Base-by-base conservation (phyloP, 2,113 vertebrate species). In the Hyaena hyaena region DNA sequence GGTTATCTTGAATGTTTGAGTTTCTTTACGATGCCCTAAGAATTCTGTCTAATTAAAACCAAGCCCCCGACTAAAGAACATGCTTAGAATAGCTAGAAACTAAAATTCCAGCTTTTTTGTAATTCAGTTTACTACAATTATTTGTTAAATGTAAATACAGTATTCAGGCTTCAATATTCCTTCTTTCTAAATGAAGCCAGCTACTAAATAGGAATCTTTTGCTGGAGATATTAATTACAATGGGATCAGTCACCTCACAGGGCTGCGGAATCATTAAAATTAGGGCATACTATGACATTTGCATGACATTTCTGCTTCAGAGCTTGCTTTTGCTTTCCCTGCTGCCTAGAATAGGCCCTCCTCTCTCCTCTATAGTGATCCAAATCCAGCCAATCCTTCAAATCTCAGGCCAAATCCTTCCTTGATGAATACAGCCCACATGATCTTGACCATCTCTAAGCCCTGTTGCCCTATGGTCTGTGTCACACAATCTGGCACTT, bases 31-130 rank as follows among this genome's bases (percentile, higher is more conserved):
- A 97, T 96, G 33, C 33, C 63, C 16, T 95, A 95, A 88, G 96
- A 98, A 98, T 98, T 98, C 86, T 94, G 33, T 96, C 96, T 98
- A 97, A 98, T 96, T 97, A 95, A 97, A 97, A 97, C 50, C n/a
- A 95, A 98, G 88, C 86, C 11, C 53, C 58, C 89, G 90, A 90
- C 48, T 90, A 76, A 95, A 97, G 69, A 93, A 84, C 43, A 66
- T 81, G 48, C 28, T 94, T 80, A 80, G 39, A 58, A 74, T 65
- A 90, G 87, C 53, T 58, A 81, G 71, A 96, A 77, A 45, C 81
- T 83, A 71, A 91, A 83, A 77, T 84, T 74, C 88, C 61, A 28
- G 66, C n/a, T 39, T 23, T 89, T 66, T 76, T 61, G 31, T 82
- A 65, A 68, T 93, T 91, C 84, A 63, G 35, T 95, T 95, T 97